Evolutionary conservation across 2,888 invertebrate genomes (phyloP).

Genomic region (Minunthozetes semirufus): DNA sequence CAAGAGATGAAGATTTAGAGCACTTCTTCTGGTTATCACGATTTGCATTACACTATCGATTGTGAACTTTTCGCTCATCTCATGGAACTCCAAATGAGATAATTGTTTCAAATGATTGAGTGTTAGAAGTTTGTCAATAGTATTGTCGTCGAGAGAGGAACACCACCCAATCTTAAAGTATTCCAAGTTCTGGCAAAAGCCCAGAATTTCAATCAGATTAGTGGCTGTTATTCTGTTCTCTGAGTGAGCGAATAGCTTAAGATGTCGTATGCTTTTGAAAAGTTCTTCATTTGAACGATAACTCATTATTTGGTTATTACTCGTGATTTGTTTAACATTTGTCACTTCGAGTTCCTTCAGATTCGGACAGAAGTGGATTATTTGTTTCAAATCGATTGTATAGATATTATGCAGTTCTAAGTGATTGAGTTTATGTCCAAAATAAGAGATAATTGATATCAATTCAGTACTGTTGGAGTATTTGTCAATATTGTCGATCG

Average conservation of each 20-base stretch:
- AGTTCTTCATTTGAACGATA: background rate
- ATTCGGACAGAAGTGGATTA: background rate
- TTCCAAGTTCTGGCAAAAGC: background rate
- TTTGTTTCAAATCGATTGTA: background rate
- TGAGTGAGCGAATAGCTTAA: conserved; percentile 1
- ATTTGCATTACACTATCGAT: background rate
- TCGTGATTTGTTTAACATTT: background rate
- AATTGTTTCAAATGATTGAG: background rate
- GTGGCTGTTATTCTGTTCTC: background rate
- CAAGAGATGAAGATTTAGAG: background rate
- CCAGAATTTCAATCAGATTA: background rate
- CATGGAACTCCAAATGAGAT: background rate
- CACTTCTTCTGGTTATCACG: background rate
- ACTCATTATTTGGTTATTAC: background rate
- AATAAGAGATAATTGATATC: background rate
- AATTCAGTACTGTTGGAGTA: background rate
- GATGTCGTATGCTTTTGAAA: background rate
- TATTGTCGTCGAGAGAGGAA: background rate
- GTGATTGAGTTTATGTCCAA: conserved; percentile 7
- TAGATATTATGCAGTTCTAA: background rate
- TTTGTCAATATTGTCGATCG: background rate
- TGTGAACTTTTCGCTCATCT: background rate
- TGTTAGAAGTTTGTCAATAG: background rate
- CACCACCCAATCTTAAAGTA: background rate
- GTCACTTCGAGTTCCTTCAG: background rate